Evolutionary conservation across 2,888 invertebrate genomes (phyloP).

Genomic region (Noctuana brunneofusca): DNA sequence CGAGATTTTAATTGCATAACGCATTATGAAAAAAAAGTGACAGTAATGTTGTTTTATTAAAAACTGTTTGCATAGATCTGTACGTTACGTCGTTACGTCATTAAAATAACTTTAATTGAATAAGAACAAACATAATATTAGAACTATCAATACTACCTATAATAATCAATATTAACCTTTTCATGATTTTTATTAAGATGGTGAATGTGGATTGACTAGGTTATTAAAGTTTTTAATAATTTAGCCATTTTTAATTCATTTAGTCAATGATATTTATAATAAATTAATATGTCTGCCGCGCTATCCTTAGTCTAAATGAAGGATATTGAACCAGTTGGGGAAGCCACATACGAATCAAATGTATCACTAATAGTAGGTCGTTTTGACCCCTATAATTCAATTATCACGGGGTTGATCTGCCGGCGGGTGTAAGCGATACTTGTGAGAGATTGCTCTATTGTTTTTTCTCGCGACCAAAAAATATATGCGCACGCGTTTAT

Average conservation of each 20-base stretch:
- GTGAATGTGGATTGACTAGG: no score
- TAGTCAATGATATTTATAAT: no score
- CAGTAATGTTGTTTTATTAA: not conserved
- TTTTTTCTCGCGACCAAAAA: constrained; percentile 83
- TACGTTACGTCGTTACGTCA: no score
- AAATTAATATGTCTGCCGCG: no score
- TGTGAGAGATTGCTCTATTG: constrained; percentile 82
- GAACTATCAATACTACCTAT: no score
- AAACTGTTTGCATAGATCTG: not conserved
- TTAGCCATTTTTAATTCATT: not conserved
- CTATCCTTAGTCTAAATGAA: not conserved
- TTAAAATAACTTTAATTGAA: no score
- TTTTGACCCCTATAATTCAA: constrained; percentile 74
- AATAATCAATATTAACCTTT: no score
- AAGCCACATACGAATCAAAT: constrained; percentile 73
- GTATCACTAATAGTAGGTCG: constrained; percentile 70
- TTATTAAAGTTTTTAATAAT: no score
- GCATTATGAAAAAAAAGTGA: constrained; percentile 2
- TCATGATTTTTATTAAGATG: no score
- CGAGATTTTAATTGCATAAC: constrained; percentile 23
- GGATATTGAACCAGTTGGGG: constrained; percentile 50
- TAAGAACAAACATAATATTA: no score
- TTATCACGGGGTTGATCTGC: constrained; percentile 75
- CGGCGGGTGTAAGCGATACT: constrained; percentile 80
- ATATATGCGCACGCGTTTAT: constrained; percentile 61